phyloP scores from a whole-genome alignment of 2,888 invertebrate species.

The Chloroclysta siterata region DNA sequence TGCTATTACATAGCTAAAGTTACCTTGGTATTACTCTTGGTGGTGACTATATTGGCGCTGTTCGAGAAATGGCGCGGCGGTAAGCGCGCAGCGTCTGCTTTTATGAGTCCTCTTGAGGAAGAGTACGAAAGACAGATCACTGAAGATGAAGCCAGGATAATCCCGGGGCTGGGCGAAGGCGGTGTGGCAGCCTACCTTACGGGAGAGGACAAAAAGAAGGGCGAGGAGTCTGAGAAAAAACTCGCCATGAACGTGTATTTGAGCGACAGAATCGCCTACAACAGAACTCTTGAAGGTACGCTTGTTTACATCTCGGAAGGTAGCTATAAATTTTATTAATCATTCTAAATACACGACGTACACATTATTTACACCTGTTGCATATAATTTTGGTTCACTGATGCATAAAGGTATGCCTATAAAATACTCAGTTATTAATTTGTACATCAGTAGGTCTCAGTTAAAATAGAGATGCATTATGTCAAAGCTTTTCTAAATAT shows the following conservation, averaged over 20 bases:
- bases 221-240: constrained; percentile 90
- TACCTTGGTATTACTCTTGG: constrained; percentile 60
- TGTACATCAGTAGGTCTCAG: no score
- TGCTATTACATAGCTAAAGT: constrained; percentile 71
- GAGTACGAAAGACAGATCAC: constrained; percentile 81
- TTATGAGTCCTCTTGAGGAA: constrained; percentile 51
- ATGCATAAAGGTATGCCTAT: constrained; percentile 1
- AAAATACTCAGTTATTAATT: not conserved
- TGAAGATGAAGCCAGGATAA: constrained; percentile 87
- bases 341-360: not conserved
- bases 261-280: constrained; percentile 94
- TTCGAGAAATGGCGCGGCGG: constrained; percentile 79
- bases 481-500: no score
- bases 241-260: constrained; percentile 95
- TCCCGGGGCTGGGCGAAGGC: constrained; percentile 89
- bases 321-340: not conserved
- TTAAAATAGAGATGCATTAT: no score
- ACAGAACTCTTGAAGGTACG: constrained; percentile 88
- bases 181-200: constrained; percentile 87
- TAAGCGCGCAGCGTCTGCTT: constrained; percentile 58
- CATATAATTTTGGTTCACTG: not conserved
- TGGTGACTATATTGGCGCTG: constrained; percentile 64
- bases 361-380: not conserved
- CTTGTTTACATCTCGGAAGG: not conserved
- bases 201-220: constrained; percentile 87